phyloP scores from a whole-genome alignment of 2,113 vertebrate species.

The Marmota flaviventris region DNA sequence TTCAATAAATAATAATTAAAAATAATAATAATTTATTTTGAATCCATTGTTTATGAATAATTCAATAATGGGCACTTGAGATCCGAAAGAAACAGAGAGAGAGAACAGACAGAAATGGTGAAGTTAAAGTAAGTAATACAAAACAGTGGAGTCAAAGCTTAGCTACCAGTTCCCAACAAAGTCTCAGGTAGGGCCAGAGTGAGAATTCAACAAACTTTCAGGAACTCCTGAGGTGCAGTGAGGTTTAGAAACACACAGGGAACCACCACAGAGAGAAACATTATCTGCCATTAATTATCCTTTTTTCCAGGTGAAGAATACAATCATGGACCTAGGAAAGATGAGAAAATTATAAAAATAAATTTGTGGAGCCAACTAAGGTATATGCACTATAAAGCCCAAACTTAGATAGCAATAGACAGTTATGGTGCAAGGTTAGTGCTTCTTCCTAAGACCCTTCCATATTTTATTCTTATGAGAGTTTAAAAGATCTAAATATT shows the following conservation, averaged over 20 bases:
- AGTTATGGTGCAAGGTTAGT: background rate
- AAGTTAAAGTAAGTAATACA: background rate
- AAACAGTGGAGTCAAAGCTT: background rate
- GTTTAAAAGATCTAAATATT: background rate
- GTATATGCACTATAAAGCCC: too few species aligned
- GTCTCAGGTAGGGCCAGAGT: background rate
- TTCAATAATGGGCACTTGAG: background rate
- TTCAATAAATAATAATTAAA: too few species aligned
- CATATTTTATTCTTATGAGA: background rate
- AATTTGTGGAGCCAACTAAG: background rate
- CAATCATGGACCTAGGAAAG: background rate
- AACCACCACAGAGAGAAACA: background rate
- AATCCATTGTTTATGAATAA: background rate
- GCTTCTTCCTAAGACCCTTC: background rate
- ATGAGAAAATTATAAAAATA: background rate
- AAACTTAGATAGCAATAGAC: background rate
- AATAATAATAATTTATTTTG: too few species aligned
- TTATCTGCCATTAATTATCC: background rate
- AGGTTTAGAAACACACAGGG: background rate
- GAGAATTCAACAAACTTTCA: background rate
- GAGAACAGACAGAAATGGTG: background rate
- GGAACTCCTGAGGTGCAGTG: rapidly evolving
- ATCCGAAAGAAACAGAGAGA: background rate
- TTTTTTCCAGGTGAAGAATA: background rate
- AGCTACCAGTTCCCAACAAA: rapidly evolving